These are phyloP conservation scores for Artemia sp. DNA, from an alignment of 2,888 invertebrate species.

Conservation along the genomic window DNA sequence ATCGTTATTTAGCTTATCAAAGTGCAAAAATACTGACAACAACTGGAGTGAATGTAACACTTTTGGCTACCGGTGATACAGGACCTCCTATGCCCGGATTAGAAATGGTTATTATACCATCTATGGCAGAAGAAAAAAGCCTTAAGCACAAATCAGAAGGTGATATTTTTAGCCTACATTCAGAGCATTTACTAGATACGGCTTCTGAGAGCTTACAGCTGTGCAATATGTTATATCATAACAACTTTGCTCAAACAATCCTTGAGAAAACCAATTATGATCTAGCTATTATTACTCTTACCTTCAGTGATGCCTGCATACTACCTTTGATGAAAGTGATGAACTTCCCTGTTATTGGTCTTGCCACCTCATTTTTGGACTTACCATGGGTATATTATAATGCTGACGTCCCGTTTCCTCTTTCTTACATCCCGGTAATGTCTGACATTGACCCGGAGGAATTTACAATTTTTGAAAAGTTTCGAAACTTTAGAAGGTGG, in stretches of 20 bases:
- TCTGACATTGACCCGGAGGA: not conserved
- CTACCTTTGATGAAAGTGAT: conserved; percentile 5
- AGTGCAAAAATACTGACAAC: not conserved
- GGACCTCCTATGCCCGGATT: conserved; percentile 11
- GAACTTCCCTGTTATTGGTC: not conserved
- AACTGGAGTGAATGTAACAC: not conserved
- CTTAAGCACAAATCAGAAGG: not conserved
- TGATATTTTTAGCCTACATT: not conserved
- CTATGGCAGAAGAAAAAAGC: not conserved
- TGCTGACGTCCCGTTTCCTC: not conserved
- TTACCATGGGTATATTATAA: conserved; percentile 7
- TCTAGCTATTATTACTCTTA: not conserved
- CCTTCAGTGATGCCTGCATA: conserved; percentile 7
- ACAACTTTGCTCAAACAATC: conserved; percentile 7
- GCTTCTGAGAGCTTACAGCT: not conserved
- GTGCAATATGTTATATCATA: not conserved
- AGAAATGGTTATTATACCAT: not conserved
- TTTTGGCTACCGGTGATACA: not conserved
- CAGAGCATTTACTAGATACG: not conserved
- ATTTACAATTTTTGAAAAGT: not conserved
- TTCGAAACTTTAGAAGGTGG: conserved; percentile 9
- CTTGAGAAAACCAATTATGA: not conserved
- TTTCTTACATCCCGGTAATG: not conserved
- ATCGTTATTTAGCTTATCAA: conserved; percentile 3
- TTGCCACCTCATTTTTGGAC: not conserved